Conservation (phyloP, 2,113 vertebrate species). For the Engraulis encrasicolus region DNA sequence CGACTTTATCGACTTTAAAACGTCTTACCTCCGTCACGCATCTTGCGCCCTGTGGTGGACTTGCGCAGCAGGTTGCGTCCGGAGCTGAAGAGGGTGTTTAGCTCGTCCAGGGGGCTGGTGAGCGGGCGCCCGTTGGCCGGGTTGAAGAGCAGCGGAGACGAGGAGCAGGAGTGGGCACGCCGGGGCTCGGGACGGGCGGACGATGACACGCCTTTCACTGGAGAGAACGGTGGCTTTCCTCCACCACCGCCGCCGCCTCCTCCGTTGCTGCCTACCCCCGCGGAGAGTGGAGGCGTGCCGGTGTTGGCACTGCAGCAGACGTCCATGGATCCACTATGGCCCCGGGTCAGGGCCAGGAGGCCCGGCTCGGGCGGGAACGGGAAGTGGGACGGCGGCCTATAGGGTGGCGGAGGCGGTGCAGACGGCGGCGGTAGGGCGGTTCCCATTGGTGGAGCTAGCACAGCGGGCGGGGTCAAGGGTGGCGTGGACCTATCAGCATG, state of each 20-base stretch:
- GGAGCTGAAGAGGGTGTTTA: constrained; percentile 92
- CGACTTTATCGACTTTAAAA: no score
- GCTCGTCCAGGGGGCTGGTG: constrained; percentile 93
- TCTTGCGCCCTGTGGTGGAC: constrained; percentile 86
- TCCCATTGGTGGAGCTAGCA: constrained; percentile 63
- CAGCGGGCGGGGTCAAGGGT: constrained; percentile 84
- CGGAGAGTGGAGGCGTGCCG: constrained; percentile 70
- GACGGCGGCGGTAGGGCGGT: constrained; percentile 67
- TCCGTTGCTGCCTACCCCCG: constrained; percentile 64
- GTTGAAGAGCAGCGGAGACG: constrained; percentile 83
- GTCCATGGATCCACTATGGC: constrained; percentile 58
- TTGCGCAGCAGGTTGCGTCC: constrained; percentile 89
- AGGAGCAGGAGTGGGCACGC: constrained; percentile 79
- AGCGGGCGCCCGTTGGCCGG: constrained; percentile 83
- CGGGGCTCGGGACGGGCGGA: constrained; percentile 78
- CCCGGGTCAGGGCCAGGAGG: constrained; percentile 68
- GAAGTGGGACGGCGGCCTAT: constrained; percentile 83
- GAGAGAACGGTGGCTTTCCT: constrained; percentile 80
- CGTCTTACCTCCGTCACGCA: constrained; percentile 88
- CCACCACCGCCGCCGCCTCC: constrained; percentile 73
- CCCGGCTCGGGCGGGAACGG: constrained; percentile 82
- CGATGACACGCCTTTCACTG: constrained; percentile 66
- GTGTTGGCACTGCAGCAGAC: constrained; percentile 68
- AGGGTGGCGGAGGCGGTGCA: constrained; percentile 77
- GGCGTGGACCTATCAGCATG: constrained; percentile 83